phyloP scores from a whole-genome alignment of 2,888 invertebrate species.

The Thymelicus sylvestris region DNA sequence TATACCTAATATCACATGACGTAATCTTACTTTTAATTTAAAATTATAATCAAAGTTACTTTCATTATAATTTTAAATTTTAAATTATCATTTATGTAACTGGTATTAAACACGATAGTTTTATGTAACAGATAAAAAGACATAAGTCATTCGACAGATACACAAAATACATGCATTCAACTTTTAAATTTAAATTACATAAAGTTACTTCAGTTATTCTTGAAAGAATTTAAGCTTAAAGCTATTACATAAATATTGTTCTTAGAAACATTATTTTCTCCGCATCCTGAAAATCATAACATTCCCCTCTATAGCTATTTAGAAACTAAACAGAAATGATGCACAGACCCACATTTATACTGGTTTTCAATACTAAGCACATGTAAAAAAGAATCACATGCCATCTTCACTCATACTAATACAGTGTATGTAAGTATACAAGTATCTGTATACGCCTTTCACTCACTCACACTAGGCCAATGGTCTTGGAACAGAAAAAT shows the following conservation, averaged over 20 bases:
- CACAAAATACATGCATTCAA: too few species aligned
- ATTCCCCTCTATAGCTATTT: conserved; percentile 50
- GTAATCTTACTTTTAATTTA: too few species aligned
- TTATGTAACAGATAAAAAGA: background rate
- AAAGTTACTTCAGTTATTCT: background rate
- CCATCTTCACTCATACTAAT: conserved; percentile 66
- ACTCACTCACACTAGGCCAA: conserved; percentile 60
- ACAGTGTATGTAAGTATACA: conserved; percentile 52
- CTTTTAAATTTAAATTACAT: background rate
- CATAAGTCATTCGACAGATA: background rate
- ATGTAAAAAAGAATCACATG: conserved; percentile 65
- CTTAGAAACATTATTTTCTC: conserved; percentile 34
- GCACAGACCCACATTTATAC: conserved; percentile 70
- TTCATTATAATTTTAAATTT: too few species aligned
- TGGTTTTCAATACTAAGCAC: conserved; percentile 67
- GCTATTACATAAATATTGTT: background rate
- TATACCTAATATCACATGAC: too few species aligned
- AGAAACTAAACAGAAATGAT: conserved; percentile 67
- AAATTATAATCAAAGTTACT: too few species aligned
- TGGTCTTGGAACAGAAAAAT: conserved; percentile 48
- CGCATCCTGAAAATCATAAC: conserved; percentile 47
- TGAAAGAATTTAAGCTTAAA: background rate
- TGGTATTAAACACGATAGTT: background rate
- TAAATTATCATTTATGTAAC: background rate
- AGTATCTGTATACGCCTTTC: conserved; percentile 73